phyloP scores from a whole-genome alignment of 2,113 vertebrate species.

The Athene noctua region DNA sequence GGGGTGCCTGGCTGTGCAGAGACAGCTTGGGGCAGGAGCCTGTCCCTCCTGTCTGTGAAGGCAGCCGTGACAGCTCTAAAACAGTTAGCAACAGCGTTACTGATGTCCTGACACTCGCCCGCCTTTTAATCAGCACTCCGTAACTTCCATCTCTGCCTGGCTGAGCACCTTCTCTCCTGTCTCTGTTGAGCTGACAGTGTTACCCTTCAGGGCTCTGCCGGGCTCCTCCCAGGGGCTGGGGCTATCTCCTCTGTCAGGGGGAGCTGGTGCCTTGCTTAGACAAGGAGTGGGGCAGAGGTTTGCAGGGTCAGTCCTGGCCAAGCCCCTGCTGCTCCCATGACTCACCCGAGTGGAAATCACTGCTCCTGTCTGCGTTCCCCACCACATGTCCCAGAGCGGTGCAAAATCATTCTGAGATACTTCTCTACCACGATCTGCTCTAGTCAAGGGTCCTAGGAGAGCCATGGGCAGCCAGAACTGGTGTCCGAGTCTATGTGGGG shows the following conservation, averaged over 20 bases:
- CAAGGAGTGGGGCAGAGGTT: background rate
- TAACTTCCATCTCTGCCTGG: background rate
- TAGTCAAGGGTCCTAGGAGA: background rate
- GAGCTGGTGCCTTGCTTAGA: background rate
- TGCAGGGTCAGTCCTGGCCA: background rate
- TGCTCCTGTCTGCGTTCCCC: background rate
- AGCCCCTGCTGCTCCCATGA: rapidly evolving
- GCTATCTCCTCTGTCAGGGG: background rate
- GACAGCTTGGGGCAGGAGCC: conserved; percentile 65
- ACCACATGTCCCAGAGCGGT: background rate
- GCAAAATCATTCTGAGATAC: background rate
- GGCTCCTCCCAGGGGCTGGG: background rate
- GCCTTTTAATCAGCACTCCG: conserved; percentile 41
- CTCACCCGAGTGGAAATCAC: background rate
- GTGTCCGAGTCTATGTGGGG: background rate
- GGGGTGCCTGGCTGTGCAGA: background rate
- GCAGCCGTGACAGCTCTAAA: conserved; percentile 1
- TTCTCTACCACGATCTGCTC: background rate
- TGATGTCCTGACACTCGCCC: background rate
- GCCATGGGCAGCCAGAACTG: background rate
- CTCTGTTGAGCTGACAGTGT: background rate
- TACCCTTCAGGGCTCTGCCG: background rate
- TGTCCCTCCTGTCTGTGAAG: background rate
- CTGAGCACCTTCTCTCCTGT: conserved; percentile 5
- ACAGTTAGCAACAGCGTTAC: background rate